Conservation (phyloP, 2,888 invertebrate species). For the Cepaea hortensis region DNA sequence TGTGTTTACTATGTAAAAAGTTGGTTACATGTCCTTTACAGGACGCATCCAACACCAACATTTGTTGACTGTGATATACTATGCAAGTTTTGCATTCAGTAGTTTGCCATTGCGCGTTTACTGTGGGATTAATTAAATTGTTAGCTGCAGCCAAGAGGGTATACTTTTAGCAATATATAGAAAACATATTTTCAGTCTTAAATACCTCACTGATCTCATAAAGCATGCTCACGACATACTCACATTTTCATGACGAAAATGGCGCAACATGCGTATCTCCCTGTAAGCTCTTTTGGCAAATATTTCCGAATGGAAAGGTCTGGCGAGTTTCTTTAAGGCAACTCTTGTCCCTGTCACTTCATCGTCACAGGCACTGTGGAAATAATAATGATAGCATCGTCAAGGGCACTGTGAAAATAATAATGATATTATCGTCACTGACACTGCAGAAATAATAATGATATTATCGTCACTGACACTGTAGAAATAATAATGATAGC, state of each 20-base stretch:
- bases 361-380: constrained; percentile 87
- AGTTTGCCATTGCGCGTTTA: no score
- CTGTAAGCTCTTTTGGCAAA: constrained; percentile 98
- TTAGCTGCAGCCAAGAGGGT: no score
- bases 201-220: neutral
- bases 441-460: constrained; percentile 80
- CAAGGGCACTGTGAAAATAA: constrained; percentile 83
- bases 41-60: no score
- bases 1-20: no score
- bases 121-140: no score
- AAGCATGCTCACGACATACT: constrained; percentile 76
- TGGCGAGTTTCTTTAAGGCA: constrained; percentile 97
- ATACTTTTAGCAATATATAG: no score
- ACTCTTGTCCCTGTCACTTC: constrained; percentile 87
- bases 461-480: constrained; percentile 87
- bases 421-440: constrained; percentile 81
- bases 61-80: no score
- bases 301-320: constrained; percentile 97
- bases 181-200: constrained; percentile 9
- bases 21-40: no score
- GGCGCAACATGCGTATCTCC: constrained; percentile 94
- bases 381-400: constrained; percentile 78
- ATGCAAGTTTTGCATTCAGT: no score
- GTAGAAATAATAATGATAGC: constrained; percentile 50
- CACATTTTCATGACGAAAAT: constrained; percentile 99